These are phyloP conservation scores for Leptinotarsa haldemani DNA, from an alignment of 2,888 invertebrate species.

Conservation along the genomic window DNA sequence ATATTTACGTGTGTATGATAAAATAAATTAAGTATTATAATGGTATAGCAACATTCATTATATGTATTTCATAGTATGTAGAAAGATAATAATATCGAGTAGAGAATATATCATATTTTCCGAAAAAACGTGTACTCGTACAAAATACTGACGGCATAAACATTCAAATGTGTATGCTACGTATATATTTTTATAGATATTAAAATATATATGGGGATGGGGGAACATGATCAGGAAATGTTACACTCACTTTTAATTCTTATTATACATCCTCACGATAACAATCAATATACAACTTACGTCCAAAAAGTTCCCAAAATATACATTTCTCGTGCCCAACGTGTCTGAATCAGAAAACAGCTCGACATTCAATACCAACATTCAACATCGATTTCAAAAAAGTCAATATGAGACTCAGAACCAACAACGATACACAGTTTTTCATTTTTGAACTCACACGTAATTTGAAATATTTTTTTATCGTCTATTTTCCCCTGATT, in stretches of 20 bases:
- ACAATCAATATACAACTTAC: conserved; percentile 59
- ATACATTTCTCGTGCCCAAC: conserved; percentile 30
- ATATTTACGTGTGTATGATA: conserved; percentile 67
- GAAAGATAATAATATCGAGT: conserved; percentile 65
- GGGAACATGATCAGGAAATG: conserved; percentile 59
- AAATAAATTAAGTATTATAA: conserved; percentile 66
- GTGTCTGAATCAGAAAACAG: not conserved
- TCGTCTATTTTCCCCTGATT: too few species aligned
- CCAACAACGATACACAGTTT: too few species aligned
- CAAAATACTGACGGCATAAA: conserved; percentile 66
- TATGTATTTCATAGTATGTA: conserved; percentile 64
- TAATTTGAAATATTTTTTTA: too few species aligned
- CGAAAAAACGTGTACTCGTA: conserved; percentile 67
- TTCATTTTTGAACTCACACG: too few species aligned
- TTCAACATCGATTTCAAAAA: too few species aligned
- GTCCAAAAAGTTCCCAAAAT: conserved; percentile 55
- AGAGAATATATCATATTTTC: conserved; percentile 64
- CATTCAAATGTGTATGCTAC: conserved; percentile 60
- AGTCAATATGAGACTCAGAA: too few species aligned
- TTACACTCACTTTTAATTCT: conserved; percentile 61
- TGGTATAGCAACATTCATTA: conserved; percentile 67
- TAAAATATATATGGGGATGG: conserved; percentile 64
- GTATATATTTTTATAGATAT: conserved; percentile 61
- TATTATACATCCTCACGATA: conserved; percentile 65
- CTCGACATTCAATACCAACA: too few species aligned